These are phyloP conservation scores for Typhlichthys subterraneus DNA, from an alignment of 2,797 vertebrate species.

Conservation along the genomic window DNA sequence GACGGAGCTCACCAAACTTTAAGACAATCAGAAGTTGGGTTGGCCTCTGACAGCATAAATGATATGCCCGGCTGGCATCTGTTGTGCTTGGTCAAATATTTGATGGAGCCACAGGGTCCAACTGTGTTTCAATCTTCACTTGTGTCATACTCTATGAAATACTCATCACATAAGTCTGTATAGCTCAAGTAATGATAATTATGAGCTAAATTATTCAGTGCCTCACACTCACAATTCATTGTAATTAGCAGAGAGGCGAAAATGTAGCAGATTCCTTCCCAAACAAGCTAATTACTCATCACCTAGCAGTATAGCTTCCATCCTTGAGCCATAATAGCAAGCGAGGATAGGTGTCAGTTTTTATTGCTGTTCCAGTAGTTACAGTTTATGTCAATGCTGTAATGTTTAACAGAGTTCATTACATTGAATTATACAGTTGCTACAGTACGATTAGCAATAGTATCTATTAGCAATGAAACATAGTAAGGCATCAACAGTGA, in stretches of 20 bases:
- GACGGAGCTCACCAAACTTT: neutral
- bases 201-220: conserved; percentile 2
- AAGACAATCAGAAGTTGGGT: neutral
- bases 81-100: conserved; percentile 23
- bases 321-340: conserved; percentile 63
- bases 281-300: conserved; percentile 34
- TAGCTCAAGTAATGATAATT: conserved; percentile 48
- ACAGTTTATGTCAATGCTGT: no score
- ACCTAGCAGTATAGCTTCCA: conserved; percentile 56
- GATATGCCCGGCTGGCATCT: no score
- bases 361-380: conserved; percentile 60
- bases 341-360: conserved; percentile 50
- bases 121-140: conserved; percentile 34
- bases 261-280: neutral
- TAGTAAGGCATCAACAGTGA: neutral
- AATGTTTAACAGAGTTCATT: no score
- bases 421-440: no score
- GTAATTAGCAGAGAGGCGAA: neutral
- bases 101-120: neutral
- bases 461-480: neutral
- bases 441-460: neutral
- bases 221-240: no score
- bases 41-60: neutral
- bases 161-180: conserved; percentile 30
- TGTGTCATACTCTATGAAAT: neutral